Evolutionary conservation across 2,113 vertebrate species (phyloP), one percentile per base, ranked within the genome.

Genomic region (Tragelaphus strepsiceros): DNA sequence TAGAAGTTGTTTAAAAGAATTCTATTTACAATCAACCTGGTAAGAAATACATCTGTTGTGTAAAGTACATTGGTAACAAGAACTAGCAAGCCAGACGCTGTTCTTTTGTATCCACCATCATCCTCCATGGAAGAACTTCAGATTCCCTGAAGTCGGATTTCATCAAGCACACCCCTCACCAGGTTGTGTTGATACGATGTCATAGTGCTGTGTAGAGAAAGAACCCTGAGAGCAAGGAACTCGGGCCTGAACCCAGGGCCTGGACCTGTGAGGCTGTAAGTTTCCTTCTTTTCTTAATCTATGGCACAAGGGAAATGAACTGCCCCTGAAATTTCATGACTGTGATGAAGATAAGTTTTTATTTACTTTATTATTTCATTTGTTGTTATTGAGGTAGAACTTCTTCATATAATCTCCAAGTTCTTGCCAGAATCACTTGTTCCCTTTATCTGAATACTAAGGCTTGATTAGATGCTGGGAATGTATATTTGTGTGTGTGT

Each of bases 1-100:
- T 97, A 90, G 88, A 92, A 95, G 90, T 97, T 96, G 86, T 98
- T 96, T 86, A 90, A 98, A 95, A 97, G 88, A 93, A 93, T 96
- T 95, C 86, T 97, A 24, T 97, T 98, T 97, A 91, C 67, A 97
- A 5, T 97, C 86, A 97, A 88, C 91, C 91, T 97, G 96, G 83
- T 83, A 96, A 94, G 87, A 85, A 95, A 64, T 96, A 86, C 86
- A 97, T 97, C 95, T 97, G 83, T 83, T 91, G 71, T 93, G 46
- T 96, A 91, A 94, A 97, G 62, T 87, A 91, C 87, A 26, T 74
- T 86, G 77, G 88, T 97, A 71, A 83, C 67, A 86, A 95, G 92
- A 92, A 85, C 59, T 93, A 89, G n/a, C 78, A 80, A 86, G 51
- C 85, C 67, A 67, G 85, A 94, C 90, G 54, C 54, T 2, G 5